Evolutionary conservation across 2,113 vertebrate genomes (phyloP), one percentile per base, ranked within the genome.

Genomic region (Mesitornis unicolor): DNA sequence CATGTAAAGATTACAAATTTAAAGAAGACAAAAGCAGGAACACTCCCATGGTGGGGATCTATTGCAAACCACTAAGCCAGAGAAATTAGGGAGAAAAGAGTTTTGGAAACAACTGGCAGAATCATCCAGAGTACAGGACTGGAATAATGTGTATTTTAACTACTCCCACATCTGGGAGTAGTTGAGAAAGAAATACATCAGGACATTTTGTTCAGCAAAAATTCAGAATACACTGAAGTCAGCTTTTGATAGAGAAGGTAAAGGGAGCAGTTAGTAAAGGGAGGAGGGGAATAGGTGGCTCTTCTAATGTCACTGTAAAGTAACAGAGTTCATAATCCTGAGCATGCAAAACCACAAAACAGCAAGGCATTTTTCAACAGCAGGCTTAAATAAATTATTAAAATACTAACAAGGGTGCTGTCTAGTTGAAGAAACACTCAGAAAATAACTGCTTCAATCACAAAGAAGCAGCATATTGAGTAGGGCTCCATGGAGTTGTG

Each of bases 291-390:
- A 93, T 5, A 80, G 24, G 42, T 80, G 26, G 25, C 28, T 90
- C 65, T 63, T 87, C 79, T 84, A 77, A 82, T 31, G 26, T 40
- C 51, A 59, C 24, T 20, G 16, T n/a, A 78, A 89, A 92, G 31
- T 43, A 84, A 69, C 25, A 65, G 42, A 64, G 64, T 68, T 95
- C 68, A 70, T 51, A 67, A 81, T 70, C 40, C 60, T 63, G 11
- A 86, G 51, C 60, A 93, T 22, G 73, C 64, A 95, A 92, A 95
- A 63, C 29, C 84, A 89, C 54, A 85, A 88, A 93, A 92, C 38
- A 90, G 68, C 42, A 89, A 95, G 93, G 64, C 38, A 87, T 86
- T 96, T 95, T 93, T 79, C 64, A 93, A 74, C 54, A 92, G 35
- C 64, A 95, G 51, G 35, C 33, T 83, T 87, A 81, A 73, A 70